Percentiles rank a stretch among this genome's conserved stretches.
Conservation (phyloP, 2,113 vertebrate species). For the Ceratotherium simum region DNA sequence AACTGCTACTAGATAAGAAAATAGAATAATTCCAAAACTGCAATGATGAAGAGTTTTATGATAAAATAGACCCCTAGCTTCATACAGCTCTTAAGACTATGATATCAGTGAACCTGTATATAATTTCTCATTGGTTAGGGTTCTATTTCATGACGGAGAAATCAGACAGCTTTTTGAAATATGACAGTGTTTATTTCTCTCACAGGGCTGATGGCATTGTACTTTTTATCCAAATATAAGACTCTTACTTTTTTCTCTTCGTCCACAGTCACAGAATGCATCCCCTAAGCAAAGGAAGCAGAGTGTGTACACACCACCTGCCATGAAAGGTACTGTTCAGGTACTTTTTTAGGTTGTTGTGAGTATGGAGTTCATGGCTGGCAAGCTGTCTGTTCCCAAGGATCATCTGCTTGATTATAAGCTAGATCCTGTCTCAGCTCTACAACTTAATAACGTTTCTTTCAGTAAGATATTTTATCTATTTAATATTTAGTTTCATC, state of each 20-base stretch:
- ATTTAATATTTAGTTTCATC: neutral
- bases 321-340: conserved; percentile 94
- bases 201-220: neutral
- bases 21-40: neutral
- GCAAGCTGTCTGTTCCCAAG: fast-evolving
- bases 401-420: neutral
- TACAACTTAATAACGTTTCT: fast-evolving
- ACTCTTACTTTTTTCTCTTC: neutral
- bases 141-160: neutral
- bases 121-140: neutral
- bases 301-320: conserved; percentile 91
- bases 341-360: conserved; percentile 61
- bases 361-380: neutral
- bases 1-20: neutral
- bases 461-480: neutral
- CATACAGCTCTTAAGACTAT: neutral
- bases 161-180: neutral
- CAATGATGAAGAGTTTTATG: neutral
- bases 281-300: conserved; percentile 94
- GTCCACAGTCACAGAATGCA: conserved; percentile 85
- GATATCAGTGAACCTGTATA: neutral
- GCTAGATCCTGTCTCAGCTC: neutral
- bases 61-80: neutral
- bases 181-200: neutral
- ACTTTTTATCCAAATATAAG: neutral